Conservation (phyloP, 2,113 vertebrate genomes). For the Thermophis baileyi region DNA sequence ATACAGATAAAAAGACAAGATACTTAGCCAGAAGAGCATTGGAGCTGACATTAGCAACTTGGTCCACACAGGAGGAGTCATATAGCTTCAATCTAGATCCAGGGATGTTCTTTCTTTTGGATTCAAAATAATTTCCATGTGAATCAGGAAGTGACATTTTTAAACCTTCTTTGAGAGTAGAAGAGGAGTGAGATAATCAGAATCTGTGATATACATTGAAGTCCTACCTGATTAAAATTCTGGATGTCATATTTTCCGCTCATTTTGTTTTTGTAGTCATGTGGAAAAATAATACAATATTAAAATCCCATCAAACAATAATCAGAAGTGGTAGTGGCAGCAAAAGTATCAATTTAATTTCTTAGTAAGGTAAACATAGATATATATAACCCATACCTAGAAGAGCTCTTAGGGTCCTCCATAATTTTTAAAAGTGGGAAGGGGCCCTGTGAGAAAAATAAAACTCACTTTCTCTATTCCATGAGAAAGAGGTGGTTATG, state of each 20-base stretch:
- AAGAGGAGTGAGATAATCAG: neutral
- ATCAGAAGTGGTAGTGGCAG: neutral
- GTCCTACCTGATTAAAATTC: neutral
- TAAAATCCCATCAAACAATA: neutral
- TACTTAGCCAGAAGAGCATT: neutral
- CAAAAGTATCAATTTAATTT: neutral
- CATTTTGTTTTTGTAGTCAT: neutral
- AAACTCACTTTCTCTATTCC: neutral
- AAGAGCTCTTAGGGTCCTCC: neutral
- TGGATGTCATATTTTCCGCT: neutral
- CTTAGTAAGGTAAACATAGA: neutral
- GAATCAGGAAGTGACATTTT: neutral
- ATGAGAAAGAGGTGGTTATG: neutral
- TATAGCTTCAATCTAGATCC: neutral
- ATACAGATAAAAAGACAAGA: no score
- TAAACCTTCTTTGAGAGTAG: neutral
- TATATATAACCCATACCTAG: neutral
- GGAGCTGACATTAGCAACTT: neutral
- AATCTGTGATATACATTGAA: neutral
- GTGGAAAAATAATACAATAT: neutral
- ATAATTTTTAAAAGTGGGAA: neutral
- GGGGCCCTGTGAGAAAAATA: neutral
- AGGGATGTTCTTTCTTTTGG: neutral
- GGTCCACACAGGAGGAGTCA: neutral
- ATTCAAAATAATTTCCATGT: neutral